Evolutionary conservation across 2,113 vertebrate species (phyloP), one percentile per base, ranked within the genome.

Genomic region (Nicator chloris): DNA sequence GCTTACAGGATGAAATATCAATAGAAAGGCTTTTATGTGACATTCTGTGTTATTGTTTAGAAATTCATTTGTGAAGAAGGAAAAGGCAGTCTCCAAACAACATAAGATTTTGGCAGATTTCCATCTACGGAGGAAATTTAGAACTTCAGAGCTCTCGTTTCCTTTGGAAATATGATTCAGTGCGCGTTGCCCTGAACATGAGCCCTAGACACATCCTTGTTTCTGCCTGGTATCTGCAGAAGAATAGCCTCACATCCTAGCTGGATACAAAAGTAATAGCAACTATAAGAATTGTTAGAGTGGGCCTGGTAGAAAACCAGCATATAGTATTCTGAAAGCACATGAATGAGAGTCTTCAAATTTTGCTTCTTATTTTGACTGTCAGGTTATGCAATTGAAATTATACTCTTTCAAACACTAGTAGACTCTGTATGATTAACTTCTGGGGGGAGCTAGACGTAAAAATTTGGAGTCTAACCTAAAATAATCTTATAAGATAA

Each of bases 11-110:
- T 91, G 86, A 63, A 86, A 81, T 88, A 80, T 63, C 68, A 88
- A 75, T 75, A 88, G 63, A 72, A 91, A 75, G 71, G 51, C 89
- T 93, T 88, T 95, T 90, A 95, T 95, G 92, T 95, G 86, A 78
- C 86, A 64, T 81, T 96, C 68, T 59, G 6, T 86, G 71, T 82
- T 54, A 95, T 88, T 96, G 91, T 97, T 96, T 88, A 94, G 86
- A 85, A 85, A 56, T 83, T 80, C 50, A 45, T 94, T 93, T 91
- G 90, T 86, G 95, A 95, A 97, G 68, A 92, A 92, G 90, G 93
- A 92, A 95, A 96, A 96, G 88, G 86, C 82, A 73, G 91, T 83
- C 79, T 95, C 71, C 69, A 80, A 81, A 90, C 83, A 88, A 53
- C n/a, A 56, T 42, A 44, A 49, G 44, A 19, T 31, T 84, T 76